Base-by-base conservation (phyloP, 2,113 vertebrate species). In the Lates calcarifer region DNA sequence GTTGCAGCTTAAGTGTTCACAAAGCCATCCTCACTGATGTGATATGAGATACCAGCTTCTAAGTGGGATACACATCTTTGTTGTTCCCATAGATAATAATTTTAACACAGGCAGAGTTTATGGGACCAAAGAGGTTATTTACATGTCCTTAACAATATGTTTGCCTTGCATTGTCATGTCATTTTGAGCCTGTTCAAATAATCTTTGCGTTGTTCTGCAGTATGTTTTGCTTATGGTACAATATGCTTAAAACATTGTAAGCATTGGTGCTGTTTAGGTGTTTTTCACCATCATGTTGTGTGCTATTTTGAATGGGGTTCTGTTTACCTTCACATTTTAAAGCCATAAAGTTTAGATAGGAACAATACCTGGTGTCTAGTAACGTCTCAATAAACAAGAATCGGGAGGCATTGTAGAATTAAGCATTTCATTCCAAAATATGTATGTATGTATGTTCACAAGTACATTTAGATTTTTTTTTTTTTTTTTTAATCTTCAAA, bases 281-380 rank as follows among this genome's bases (percentile, higher is more conserved):
- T 58, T 76, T 86, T 31, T 64, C n/a, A 67, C 7, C 28, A 3
- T 57, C 37, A 24, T 4, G 5, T 24, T 39, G 43, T 69, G 31
- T 71, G 24, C 22, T 53, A 26, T 43, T 60, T 81, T 65, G 14
- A 73, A 60, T 58, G 26, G 24, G 24, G 67, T n/a, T 74, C 11
- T 75, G 62, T 84, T 84, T 83, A 51, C 62, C 11, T 53, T 71
- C 17, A 33, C 11, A 20, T 81, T 82, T 80, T 18, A 79, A 86
- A 92, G 90, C 87, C 87, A 90, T 90, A 81, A 58, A n/a, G 12
- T 81, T 77, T 55, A 47, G 20, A 77, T 70, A 28, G 35, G 20
- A 61, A 58, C 26, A 56, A 20, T 64, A 67, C 13, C 55, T 61
- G 33, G 61, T 67, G 31, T 64, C 28, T 70, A 56, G 35, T 83